phyloP scores from a whole-genome alignment of 1,140 invertebrate genomes.

The Luehdorfia chinensis region DNA sequence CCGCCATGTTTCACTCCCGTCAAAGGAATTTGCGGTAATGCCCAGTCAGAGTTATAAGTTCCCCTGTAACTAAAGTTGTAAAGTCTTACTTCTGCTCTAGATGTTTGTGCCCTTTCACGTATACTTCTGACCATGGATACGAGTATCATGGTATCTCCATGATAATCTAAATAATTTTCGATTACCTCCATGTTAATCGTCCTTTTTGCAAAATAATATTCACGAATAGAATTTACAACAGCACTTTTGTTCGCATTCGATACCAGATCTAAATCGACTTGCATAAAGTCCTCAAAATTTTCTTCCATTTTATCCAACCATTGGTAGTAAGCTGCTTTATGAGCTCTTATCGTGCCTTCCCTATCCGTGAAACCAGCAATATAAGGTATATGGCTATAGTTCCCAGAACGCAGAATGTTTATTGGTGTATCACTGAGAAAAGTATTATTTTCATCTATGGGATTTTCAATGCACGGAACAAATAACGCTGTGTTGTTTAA shows the following conservation, averaged over 20 bases:
- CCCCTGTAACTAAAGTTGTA: constrained; percentile 49
- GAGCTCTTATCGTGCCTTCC: constrained; percentile 54
- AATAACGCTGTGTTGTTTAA: constrained; percentile 53
- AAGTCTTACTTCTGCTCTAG: constrained; percentile 37
- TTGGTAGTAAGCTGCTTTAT: constrained; percentile 29
- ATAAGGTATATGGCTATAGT: constrained; percentile 52
- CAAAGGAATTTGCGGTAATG: constrained; percentile 42
- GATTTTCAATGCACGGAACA: constrained; percentile 58
- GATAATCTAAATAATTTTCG: constrained; percentile 55
- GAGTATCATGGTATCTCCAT: constrained; percentile 51
- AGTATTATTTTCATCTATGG: constrained; percentile 35
- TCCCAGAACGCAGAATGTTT: constrained; percentile 45
- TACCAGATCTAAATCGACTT: constrained; percentile 41
- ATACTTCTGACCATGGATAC: constrained; percentile 43
- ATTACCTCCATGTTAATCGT: constrained; percentile 45
- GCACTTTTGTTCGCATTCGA: constrained; percentile 28
- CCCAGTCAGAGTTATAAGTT: constrained; percentile 44
- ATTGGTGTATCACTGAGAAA: constrained; percentile 50
- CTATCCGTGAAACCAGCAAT: constrained; percentile 47
- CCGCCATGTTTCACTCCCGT: constrained; percentile 48
- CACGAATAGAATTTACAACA: constrained; percentile 33
- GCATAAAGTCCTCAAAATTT: constrained; percentile 56
- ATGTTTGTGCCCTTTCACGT: constrained; percentile 42
- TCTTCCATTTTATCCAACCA: constrained; percentile 50
- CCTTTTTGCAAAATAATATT: constrained; percentile 49